A percentile compares a stretch with the other conserved stretches of the same genome.
Evolutionary conservation across 2,113 vertebrate genomes (phyloP).

Genomic region (Podilymbus podiceps): DNA sequence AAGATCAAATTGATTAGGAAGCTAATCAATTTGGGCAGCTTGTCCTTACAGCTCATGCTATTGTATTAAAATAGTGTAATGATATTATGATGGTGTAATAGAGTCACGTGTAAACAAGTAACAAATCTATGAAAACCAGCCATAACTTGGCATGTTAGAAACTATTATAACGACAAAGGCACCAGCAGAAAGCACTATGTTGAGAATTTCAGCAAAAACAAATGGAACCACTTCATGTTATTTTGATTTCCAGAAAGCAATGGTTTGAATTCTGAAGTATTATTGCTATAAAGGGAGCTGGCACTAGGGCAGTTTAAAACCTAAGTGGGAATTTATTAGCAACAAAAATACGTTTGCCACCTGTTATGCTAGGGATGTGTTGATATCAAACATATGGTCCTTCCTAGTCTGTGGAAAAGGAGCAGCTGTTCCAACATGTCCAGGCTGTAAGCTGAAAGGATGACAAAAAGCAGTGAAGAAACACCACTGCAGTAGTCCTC

Average conservation of each 20-base stretch:
- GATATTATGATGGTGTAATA: not conserved
- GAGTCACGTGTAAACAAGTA: not conserved
- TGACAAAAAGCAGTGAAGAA: constrained; percentile 9
- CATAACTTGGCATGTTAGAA: not conserved
- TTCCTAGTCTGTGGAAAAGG: not conserved
- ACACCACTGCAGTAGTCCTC: not conserved
- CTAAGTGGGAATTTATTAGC: constrained; percentile 20
- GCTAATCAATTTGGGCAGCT: not conserved
- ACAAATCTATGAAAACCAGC: not conserved
- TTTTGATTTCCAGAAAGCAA: not conserved
- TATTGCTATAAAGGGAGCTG: not conserved
- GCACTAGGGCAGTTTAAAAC: not conserved
- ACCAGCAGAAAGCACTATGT: not conserved
- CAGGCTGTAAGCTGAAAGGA: not conserved
- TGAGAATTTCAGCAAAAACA: not conserved
- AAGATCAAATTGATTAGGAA: not conserved
- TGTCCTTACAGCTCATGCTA: not conserved
- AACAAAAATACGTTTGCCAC: constrained; percentile 10
- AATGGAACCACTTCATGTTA: not conserved
- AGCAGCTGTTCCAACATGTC: not conserved
- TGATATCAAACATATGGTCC: not conserved
- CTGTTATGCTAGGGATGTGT: not conserved
- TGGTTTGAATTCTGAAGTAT: not conserved
- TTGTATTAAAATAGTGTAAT: not conserved
- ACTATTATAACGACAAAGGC: not conserved